A percentile compares a stretch with the other conserved stretches of the same genome.
phyloP scores from a whole-genome alignment of 2,113 vertebrate species.

The Parotia lawesii region DNA sequence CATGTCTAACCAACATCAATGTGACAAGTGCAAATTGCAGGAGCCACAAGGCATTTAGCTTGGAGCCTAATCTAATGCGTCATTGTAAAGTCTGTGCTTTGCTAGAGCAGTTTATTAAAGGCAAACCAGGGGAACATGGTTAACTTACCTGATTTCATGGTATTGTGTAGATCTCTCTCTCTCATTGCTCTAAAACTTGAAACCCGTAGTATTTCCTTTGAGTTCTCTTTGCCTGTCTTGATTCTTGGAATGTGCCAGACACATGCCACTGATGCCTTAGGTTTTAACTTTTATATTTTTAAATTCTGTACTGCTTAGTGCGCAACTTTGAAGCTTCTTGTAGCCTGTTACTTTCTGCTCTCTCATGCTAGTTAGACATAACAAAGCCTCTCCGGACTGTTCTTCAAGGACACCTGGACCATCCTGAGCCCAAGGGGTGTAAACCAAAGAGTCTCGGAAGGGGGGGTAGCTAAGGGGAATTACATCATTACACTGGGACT shows the following conservation, averaged over 20 bases:
- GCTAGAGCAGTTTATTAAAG: background rate
- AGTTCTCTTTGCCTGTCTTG: background rate
- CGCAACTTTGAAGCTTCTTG: too few species aligned
- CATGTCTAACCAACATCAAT: background rate
- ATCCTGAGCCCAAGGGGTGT: too few species aligned
- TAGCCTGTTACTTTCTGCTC: too few species aligned
- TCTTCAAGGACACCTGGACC: too few species aligned
- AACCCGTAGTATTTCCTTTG: background rate
- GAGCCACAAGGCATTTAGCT: background rate
- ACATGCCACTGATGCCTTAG: too few species aligned
- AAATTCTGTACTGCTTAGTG: too few species aligned
- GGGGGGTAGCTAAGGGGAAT: too few species aligned
- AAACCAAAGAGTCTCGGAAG: too few species aligned
- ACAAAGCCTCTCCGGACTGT: too few species aligned
- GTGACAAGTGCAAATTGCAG: background rate
- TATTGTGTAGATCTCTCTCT: background rate
- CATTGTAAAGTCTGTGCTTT: background rate
- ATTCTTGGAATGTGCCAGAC: background rate
- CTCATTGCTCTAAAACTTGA: background rate
- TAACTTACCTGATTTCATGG: background rate
- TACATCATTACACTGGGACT: too few species aligned
- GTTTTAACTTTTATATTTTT: too few species aligned
- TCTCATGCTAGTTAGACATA: too few species aligned
- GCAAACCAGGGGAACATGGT: background rate
- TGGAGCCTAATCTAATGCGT: background rate